Evolutionary conservation across 2,113 vertebrate species (phyloP).

Genomic region (Canis aureus): DNA sequence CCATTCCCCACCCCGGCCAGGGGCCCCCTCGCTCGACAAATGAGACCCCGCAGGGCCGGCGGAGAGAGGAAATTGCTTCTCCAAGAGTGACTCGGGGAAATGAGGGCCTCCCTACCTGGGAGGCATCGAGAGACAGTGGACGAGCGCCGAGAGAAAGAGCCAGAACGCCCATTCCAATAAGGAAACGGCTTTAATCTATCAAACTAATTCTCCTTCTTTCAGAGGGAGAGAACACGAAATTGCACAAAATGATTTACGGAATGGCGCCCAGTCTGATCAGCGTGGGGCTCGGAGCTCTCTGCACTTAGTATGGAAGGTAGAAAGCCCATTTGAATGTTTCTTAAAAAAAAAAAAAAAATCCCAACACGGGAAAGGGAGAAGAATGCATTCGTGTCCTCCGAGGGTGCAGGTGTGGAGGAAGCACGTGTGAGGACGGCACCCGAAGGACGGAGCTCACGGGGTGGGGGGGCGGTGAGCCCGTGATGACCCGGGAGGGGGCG

Average conservation of each 20-base stretch:
- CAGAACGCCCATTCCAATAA: constrained; percentile 77
- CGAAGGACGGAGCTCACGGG: background rate
- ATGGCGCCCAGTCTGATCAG: constrained; percentile 73
- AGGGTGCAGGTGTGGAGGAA: constrained; percentile 37
- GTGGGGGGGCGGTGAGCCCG: background rate
- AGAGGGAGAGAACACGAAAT: constrained; percentile 82
- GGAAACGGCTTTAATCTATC: constrained; percentile 81
- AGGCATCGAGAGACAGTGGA: constrained; percentile 70
- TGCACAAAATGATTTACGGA: constrained; percentile 80
- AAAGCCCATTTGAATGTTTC: constrained; percentile 56
- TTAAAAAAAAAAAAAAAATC: background rate
- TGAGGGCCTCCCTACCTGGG: constrained; percentile 84
- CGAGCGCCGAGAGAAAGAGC: constrained; percentile 66
- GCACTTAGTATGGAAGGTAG: constrained; percentile 44
- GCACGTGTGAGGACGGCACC: background rate
- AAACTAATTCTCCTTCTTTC: constrained; percentile 79
- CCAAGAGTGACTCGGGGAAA: constrained; percentile 82
- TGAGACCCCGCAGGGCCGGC: constrained; percentile 78
- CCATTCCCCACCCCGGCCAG: constrained; percentile 30
- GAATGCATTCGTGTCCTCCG: constrained; percentile 64
- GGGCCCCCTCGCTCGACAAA: constrained; percentile 82
- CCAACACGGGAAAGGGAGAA: constrained; percentile 34
- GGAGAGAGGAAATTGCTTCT: constrained; percentile 86
- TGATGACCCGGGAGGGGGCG: background rate
- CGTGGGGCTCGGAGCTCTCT: constrained; percentile 66